Base-by-base conservation (phyloP, 1,140 invertebrate species). In the Brachionus sp. region DNA sequence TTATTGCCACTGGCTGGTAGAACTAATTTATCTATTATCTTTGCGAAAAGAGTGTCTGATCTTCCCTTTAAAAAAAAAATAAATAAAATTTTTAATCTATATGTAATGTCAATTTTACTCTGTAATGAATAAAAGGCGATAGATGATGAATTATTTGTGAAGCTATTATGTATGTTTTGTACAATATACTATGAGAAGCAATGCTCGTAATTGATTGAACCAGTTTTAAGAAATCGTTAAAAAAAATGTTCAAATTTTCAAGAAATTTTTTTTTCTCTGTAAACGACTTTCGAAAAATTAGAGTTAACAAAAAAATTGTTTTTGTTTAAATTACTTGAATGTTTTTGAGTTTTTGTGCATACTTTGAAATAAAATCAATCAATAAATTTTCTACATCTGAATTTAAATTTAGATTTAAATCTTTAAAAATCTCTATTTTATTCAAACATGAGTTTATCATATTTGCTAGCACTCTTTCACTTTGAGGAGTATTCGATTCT, bases 41-140 rank as follows among this genome's bases (percentile, higher is more conserved):
- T 57, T 10, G 77, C 77, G 23, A 80, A 80, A 25, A 80, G 29
- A 80, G 77, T 62, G 23, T 80, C 77, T 13, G 77, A 80, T 62
- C 77, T 25, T 7, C 77, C 77, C 77, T 80, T 62, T 23, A 29
- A 37, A 44, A 13, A 62, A 19, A 33, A 62, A 37, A 23, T 78
- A 39, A 33, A 3, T 16, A 35, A 37, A 39, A n/a, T 44, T n/a
- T 23, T 16, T 70, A 42, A 50, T 33, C n/a, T 5, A 53, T 33
- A 7, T n/a, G 10, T 19, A 33, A 23, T 29, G 13, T 25, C 9
- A 12, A 23, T 37, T 29, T 80, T 80, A 80, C 77, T 57, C 77
- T 12, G 35, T 50, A 39, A 25, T 80, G 77, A 2, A 80, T 25
- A 25, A 62, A 80, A 62, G 23, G 2, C 12, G 77, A 57, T 19